These are phyloP conservation scores for Yoshiicerus persimilis DNA, from an alignment of 1,140 invertebrate genomes.

Conservation along the genomic window DNA sequence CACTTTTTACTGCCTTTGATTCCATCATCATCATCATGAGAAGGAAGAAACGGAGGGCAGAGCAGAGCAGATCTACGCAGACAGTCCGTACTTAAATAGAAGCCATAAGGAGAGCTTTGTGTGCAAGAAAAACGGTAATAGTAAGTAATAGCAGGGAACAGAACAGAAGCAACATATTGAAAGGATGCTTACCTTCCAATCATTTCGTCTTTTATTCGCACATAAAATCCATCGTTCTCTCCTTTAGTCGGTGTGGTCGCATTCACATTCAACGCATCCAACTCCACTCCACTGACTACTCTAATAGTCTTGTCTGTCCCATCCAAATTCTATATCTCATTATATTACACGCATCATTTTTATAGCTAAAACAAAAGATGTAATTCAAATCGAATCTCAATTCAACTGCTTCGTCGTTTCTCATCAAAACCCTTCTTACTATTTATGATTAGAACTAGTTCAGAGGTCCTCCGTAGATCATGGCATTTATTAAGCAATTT, in stretches of 20 bases:
- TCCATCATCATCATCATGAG: slow-evolving; percentile 11
- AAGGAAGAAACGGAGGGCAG: neutral
- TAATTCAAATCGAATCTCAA: neutral
- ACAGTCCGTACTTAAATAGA: neutral
- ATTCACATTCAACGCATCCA: neutral
- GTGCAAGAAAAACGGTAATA: neutral
- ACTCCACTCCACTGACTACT: neutral
- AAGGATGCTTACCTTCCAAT: slow-evolving; percentile 1
- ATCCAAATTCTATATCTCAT: neutral
- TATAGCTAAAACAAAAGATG: neutral
- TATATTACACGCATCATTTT: neutral
- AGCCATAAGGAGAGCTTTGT: neutral
- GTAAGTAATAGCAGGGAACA: neutral
- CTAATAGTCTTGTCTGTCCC: neutral
- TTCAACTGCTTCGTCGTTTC: neutral
- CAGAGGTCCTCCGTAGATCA: no score
- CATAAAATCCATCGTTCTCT: neutral
- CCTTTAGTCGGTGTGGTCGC: neutral
- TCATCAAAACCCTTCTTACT: no score
- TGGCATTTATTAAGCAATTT: no score
- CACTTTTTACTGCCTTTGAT: slow-evolving; percentile 32
- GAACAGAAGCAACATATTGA: neutral
- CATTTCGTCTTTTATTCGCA: slow-evolving; percentile 8
- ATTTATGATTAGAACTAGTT: neutral
- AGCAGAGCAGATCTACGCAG: neutral